Conservation (phyloP, 2,797 vertebrate genomes). For the Anomalospiza imberbis region DNA sequence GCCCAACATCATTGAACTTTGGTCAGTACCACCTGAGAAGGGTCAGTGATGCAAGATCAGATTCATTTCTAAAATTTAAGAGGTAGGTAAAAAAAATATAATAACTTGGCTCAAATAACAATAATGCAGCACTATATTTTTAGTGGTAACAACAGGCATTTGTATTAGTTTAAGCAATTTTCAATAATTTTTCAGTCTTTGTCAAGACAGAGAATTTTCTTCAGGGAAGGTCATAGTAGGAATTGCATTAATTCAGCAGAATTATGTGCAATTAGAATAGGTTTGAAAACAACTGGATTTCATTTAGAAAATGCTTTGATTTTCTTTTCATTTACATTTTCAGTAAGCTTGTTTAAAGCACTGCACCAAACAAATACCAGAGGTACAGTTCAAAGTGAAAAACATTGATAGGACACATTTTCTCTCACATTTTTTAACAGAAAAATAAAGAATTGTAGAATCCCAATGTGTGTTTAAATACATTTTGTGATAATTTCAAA, state of each 20-base stretch:
- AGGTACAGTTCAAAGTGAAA: not conserved
- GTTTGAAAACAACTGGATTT: constrained; percentile 6
- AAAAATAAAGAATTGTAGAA: not conserved
- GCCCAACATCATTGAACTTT: not conserved
- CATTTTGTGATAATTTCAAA: not conserved
- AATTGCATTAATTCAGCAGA: not conserved
- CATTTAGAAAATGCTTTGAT: not conserved
- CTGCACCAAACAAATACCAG: not conserved
- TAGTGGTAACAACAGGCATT: not conserved
- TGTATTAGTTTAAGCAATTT: not conserved
- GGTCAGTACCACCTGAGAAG: not conserved
- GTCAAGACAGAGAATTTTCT: not conserved
- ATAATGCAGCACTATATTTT: not conserved
- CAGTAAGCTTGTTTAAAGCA: not conserved
- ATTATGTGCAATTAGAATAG: not conserved
- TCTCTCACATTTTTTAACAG: not conserved
- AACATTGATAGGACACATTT: not conserved
- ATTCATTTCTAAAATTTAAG: not conserved
- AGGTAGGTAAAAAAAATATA: not conserved
- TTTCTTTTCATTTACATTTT: not conserved
- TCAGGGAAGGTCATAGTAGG: not conserved
- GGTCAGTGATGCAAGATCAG: not conserved
- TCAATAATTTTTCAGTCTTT: not conserved
- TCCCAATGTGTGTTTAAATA: not conserved
- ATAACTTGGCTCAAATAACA: not conserved